Conservation (phyloP, 2,888 invertebrate species). For the Mongoloraphidia duomilia region DNA sequence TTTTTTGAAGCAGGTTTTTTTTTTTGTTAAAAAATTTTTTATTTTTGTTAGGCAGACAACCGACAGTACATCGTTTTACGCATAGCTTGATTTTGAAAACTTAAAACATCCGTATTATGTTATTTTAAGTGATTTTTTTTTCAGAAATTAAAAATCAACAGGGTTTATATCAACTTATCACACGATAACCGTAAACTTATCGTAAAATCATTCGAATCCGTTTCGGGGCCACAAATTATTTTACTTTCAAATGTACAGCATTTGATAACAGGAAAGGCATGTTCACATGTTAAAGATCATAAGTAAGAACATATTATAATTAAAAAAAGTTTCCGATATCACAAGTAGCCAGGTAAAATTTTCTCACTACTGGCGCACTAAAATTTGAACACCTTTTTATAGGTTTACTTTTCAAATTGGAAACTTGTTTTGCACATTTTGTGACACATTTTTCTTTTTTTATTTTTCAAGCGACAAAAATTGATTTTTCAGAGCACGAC, state of each 20-base stretch:
- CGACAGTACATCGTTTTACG: too few relatives aligned
- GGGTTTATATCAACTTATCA: background rate
- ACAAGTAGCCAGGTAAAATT: too few relatives aligned
- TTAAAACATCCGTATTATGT: too few relatives aligned
- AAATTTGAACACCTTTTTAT: too few relatives aligned
- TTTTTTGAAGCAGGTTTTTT: too few relatives aligned
- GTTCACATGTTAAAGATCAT: slow-evolving; percentile 1
- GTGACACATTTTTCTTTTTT: background rate
- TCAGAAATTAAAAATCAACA: background rate
- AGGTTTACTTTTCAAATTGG: too few relatives aligned
- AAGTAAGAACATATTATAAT: background rate
- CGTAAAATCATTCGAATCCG: background rate
- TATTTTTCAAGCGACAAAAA: background rate
- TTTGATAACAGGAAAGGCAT: background rate
- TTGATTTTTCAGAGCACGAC: background rate
- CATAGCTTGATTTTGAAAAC: too few relatives aligned
- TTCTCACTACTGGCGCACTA: too few relatives aligned
- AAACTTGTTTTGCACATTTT: background rate
- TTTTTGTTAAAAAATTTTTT: too few relatives aligned
- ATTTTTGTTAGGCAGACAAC: too few relatives aligned
- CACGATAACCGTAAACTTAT: background rate
- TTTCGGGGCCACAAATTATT: background rate
- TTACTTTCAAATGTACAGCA: background rate
- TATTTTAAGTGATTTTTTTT: background rate
- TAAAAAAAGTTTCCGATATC: too few relatives aligned